phyloP scores from a whole-genome alignment of 2,888 invertebrate species.

The Lasioglossum figueresi region DNA sequence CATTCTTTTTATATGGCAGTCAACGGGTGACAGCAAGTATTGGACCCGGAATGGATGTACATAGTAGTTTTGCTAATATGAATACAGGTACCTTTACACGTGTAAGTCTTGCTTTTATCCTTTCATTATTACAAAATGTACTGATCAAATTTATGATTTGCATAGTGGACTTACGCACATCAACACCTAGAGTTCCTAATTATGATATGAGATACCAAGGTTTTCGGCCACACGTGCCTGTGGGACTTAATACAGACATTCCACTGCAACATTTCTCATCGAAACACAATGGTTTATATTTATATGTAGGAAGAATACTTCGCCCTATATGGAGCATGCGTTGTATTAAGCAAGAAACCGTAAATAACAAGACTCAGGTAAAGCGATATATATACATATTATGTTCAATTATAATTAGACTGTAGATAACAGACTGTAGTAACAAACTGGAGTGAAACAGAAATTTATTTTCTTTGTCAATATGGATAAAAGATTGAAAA shows the following conservation, averaged over 20 bases:
- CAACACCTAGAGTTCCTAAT: constrained; percentile 77
- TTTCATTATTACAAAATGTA: neutral
- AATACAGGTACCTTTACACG: constrained; percentile 61
- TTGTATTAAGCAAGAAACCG: constrained; percentile 87
- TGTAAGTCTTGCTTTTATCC: neutral
- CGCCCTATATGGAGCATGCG: constrained; percentile 94
- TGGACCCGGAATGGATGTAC: constrained; percentile 69
- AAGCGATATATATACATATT: neutral
- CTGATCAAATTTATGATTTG: constrained; percentile 17
- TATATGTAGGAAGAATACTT: constrained; percentile 94
- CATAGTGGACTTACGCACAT: constrained; percentile 77
- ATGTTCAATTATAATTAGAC: neutral
- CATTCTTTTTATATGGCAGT: constrained; percentile 96
- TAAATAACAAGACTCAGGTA: constrained; percentile 76
- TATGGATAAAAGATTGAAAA: no score
- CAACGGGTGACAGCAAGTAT: constrained; percentile 84
- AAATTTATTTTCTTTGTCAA: no score
- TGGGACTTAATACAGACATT: constrained; percentile 73
- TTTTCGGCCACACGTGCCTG: constrained; percentile 70
- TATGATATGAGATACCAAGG: constrained; percentile 72
- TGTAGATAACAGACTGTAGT: no score
- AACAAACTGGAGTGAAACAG: no score
- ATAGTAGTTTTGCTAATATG: constrained; percentile 69
- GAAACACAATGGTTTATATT: constrained; percentile 96
- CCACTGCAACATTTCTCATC: constrained; percentile 87